Base-by-base conservation (phyloP, 1,140 invertebrate species). In the Coptotermes formosanus region DNA sequence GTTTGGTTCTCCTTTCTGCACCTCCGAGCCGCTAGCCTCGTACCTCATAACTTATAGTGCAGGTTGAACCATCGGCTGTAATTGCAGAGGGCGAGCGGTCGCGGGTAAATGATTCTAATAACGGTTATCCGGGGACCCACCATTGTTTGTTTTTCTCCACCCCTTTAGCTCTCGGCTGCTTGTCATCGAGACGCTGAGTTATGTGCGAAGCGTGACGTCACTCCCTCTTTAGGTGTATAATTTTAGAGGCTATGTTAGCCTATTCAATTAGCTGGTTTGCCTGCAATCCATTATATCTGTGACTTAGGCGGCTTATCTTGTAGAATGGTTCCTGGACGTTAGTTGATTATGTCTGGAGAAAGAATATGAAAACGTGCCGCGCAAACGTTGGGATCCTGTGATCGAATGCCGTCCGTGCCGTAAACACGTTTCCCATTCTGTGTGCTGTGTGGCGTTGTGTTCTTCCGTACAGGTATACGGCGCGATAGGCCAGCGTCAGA, bases 71-170 rank as follows among this genome's bases (percentile, higher is more conserved):
- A 75, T n/a, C 30, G 64, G 64, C 64, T 75, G 82, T 86, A 86
- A 86, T 86, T 86, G 86, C 86, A 86, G 82, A 84, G 86, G 82
- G 82, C 86, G 55, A 86, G 38, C 85, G 85, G 69, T 86, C 85
- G 69, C 44, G 85, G 64, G 86, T 86, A 86, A 86, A 86, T 84
- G 86, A 86, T 86, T 86, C 82, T 86, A 86, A 86, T 86, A 86
- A 86, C 83, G 82, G 86, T 86, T 84, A 86, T 86, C 86, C 82
- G 48, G 82, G 43, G 64, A 75, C 43, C 85, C 59, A 30, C 59
- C 85, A 85, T 85, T 85, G 85, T 85, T 85, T 85, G 85, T 85
- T 85, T 85, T 75, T 85, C 55, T 81, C 59, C 85, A 48, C 59
- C 85, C 85, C 84, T 52, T 30, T 75, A 25, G 64, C 64, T 75